These are phyloP conservation scores for Calliopum simillimum DNA, from an alignment of 2,888 invertebrate genomes.

Conservation along the genomic window DNA sequence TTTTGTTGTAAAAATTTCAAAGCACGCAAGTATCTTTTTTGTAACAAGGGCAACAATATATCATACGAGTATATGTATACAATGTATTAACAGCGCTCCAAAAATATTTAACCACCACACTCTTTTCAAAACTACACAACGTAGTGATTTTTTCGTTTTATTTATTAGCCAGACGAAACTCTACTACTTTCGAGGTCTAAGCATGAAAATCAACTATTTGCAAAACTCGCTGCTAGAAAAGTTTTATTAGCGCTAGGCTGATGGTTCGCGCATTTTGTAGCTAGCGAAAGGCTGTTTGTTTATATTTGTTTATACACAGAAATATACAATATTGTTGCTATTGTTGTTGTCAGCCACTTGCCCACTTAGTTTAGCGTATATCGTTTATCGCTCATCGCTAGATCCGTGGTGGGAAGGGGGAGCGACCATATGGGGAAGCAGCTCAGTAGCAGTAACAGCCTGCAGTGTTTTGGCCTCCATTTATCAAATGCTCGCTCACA, in stretches of 20 bases:
- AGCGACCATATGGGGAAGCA: no score
- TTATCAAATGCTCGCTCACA: no score
- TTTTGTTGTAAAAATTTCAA: not conserved
- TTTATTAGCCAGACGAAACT: slow-evolving; percentile 4
- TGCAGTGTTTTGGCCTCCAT: no score
- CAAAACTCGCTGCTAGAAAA: slow-evolving; percentile 23
- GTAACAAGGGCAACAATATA: not conserved
- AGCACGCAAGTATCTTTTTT: not conserved
- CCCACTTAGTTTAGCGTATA: not conserved
- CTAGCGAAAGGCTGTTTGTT: not conserved
- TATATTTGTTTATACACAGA: not conserved
- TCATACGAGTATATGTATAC: not conserved
- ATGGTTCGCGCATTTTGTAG: slow-evolving; percentile 1
- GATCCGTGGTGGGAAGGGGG: no score
- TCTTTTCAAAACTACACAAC: no score
- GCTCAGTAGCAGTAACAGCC: no score
- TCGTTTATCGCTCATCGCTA: no score
- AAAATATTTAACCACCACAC: no score
- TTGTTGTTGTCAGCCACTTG: slow-evolving; percentile 6
- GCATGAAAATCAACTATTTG: slow-evolving; percentile 54
- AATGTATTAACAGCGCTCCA: not conserved
- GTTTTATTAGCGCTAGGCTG: not conserved
- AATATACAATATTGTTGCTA: not conserved
- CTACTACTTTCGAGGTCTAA: slow-evolving; percentile 58
- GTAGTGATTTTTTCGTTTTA: not conserved